Conservation (phyloP, 2,797 vertebrate genomes). For the Streptopelia turtur region DNA sequence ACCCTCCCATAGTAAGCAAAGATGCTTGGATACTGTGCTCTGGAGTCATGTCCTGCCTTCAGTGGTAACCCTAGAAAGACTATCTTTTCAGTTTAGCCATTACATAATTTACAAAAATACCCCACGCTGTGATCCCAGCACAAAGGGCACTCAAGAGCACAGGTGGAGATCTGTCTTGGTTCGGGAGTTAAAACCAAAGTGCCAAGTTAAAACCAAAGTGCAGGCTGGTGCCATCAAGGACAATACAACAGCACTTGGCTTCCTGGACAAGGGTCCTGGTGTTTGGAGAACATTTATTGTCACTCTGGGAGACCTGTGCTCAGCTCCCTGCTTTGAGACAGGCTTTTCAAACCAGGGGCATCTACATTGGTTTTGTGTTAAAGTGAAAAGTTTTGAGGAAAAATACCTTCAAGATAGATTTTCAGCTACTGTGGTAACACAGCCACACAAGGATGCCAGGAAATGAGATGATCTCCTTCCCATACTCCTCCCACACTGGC, state of each 20-base stretch:
- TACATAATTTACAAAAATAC: conserved; percentile 93
- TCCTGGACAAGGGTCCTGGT: background rate
- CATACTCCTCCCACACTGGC: background rate
- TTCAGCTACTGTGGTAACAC: background rate
- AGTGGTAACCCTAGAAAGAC: conserved; percentile 87
- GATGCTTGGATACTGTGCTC: conserved; percentile 84
- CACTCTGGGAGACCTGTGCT: background rate
- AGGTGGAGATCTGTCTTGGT: background rate
- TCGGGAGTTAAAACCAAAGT: background rate
- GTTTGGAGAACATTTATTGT: background rate
- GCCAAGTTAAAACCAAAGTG: background rate
- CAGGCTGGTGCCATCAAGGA: background rate
- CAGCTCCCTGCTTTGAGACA: background rate
- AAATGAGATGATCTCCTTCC: conserved; percentile 19
- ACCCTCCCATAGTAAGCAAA: conserved; percentile 78
- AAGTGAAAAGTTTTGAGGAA: background rate
- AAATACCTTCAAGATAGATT: conserved; percentile 17
- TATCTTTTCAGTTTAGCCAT: conserved; percentile 87
- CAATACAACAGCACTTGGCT: background rate
- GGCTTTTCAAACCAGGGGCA: background rate
- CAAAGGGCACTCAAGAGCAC: conserved; percentile 28
- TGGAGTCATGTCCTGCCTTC: conserved; percentile 79
- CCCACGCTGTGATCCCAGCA: conserved; percentile 73
- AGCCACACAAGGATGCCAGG: background rate
- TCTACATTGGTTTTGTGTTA: background rate